Conservation (phyloP, 30 jellyfish, hydroid and myxozoan species). For the Aurelia sp. region DNA sequence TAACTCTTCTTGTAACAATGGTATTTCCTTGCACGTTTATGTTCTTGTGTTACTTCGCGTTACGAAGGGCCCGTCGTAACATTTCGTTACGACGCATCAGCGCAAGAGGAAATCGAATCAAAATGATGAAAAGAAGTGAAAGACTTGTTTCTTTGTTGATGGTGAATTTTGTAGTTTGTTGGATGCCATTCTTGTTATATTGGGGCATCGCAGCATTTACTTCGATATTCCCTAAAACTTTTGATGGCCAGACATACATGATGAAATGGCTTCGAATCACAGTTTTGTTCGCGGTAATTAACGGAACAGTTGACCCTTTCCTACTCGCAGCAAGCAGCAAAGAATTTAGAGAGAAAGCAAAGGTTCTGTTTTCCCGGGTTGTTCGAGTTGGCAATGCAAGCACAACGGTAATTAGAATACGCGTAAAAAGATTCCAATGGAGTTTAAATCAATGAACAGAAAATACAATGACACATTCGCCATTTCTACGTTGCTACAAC, state of each 20-base stretch:
- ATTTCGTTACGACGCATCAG: slow-evolving; percentile 12
- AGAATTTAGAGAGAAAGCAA: slow-evolving; percentile 40
- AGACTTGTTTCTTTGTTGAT: slow-evolving; percentile 49
- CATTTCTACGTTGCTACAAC: too few relatives aligned
- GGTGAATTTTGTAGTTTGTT: slow-evolving; percentile 61
- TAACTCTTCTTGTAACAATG: slow-evolving; percentile 15
- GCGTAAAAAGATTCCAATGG: slow-evolving; percentile 15
- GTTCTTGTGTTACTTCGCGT: slow-evolving; percentile 47
- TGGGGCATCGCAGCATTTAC: slow-evolving; percentile 68
- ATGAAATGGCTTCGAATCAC: slow-evolving; percentile 60
- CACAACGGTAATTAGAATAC: slow-evolving; percentile 32
- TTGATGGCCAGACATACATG: slow-evolving; percentile 56
- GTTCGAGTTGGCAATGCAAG: slow-evolving; percentile 36
- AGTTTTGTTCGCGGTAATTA: slow-evolving; percentile 48
- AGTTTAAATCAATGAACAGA: slow-evolving; percentile 5
- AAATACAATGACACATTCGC: too few relatives aligned
- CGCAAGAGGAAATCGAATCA: slow-evolving; percentile 36
- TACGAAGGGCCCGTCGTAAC: slow-evolving; percentile 42
- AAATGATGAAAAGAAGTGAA: slow-evolving; percentile 65
- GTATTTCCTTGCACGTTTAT: slow-evolving; percentile 35
- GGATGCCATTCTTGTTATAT: slow-evolving; percentile 72
- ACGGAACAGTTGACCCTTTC: slow-evolving; percentile 64
- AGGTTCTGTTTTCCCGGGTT: slow-evolving; percentile 24
- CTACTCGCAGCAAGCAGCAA: slow-evolving; percentile 61
- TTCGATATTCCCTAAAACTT: slow-evolving; percentile 52